Conservation (phyloP, 2,888 invertebrate genomes). For the Lordiphosa fenestrarum region DNA sequence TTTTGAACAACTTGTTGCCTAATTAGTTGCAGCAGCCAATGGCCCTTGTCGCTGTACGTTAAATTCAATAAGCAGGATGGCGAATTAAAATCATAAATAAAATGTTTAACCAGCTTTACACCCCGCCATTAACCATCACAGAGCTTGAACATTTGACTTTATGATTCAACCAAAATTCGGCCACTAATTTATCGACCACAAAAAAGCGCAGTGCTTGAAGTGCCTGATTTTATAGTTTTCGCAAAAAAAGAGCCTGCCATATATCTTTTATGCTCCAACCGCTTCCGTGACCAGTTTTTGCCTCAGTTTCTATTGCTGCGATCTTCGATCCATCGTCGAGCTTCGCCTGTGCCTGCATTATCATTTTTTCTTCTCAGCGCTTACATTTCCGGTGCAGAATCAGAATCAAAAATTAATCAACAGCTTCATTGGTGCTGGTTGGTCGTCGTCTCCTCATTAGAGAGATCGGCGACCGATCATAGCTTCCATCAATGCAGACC, state of each 20-base stretch:
- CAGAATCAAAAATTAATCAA: conserved; percentile 64
- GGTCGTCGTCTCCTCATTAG: conserved; percentile 38
- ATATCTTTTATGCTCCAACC: conserved; percentile 17
- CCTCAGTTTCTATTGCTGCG: conserved; percentile 46
- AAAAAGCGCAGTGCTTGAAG: conserved; percentile 22
- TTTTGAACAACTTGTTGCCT: conserved; percentile 51
- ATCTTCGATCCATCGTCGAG: conserved; percentile 15
- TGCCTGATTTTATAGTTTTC: conserved; percentile 53
- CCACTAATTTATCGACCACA: conserved; percentile 45
- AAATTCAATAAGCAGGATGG: conserved; percentile 26
- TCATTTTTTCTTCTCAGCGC: conserved; percentile 43
- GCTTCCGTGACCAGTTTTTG: conserved; percentile 24
- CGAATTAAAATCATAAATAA: conserved; percentile 36
- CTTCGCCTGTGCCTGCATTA: conserved; percentile 43
- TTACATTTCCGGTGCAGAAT: conserved; percentile 68
- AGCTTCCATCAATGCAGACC: conserved; percentile 4
- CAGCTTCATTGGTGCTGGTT: conserved; percentile 64
- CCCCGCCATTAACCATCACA: conserved; percentile 31
- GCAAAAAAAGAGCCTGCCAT: conserved; percentile 16
- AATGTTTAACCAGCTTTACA: conserved; percentile 52
- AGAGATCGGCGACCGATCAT: conserved; percentile 33
- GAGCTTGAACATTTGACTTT: conserved; percentile 48
- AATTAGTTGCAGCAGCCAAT: conserved; percentile 55
- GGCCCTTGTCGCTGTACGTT: conserved; percentile 55
- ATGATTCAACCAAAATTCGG: conserved; percentile 41